Percentiles rank a stretch among this genome's conserved stretches.
These are phyloP conservation scores for Hymenopus coronatus DNA, from an alignment of 2,888 invertebrate genomes.

Conservation along the genomic window DNA sequence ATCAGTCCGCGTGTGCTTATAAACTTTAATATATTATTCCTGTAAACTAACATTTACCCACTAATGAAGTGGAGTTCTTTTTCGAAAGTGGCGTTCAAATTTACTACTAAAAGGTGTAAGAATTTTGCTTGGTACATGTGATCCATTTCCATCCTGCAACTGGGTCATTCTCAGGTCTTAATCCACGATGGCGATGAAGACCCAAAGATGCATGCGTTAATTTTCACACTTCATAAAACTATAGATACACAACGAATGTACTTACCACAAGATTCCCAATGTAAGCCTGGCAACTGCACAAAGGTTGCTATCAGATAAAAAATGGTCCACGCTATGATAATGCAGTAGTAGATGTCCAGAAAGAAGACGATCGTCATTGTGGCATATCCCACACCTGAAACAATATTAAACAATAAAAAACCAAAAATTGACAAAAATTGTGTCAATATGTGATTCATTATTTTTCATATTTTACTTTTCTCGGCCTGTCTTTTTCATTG, in stretches of 20 bases:
- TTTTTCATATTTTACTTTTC: no score
- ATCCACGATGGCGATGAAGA: background rate
- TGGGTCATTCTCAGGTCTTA: background rate
- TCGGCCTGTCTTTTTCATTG: no score
- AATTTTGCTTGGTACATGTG: background rate
- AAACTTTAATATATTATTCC: no score
- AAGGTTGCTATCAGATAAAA: slow-evolving; percentile 65
- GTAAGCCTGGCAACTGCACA: slow-evolving; percentile 53
- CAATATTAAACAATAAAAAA: background rate
- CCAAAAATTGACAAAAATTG: no score
- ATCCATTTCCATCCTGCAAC: background rate
- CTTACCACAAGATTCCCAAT: slow-evolving; percentile 64
- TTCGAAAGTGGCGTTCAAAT: background rate
- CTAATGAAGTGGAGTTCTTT: no score
- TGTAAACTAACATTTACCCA: no score
- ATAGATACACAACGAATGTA: slow-evolving; percentile 26
- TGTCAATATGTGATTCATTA: no score
- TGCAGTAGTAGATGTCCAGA: slow-evolving; percentile 72
- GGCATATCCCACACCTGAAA: slow-evolving; percentile 67
- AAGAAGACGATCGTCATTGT: slow-evolving; percentile 75
- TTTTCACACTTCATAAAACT: background rate
- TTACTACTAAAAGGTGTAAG: background rate
- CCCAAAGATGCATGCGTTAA: background rate
- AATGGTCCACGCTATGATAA: slow-evolving; percentile 73
- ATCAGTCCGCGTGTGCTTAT: no score